Evolutionary conservation across 1,140 invertebrate species (phyloP), one percentile per base, ranked within the genome.

Genomic region (Pseudoatta argentina): DNA sequence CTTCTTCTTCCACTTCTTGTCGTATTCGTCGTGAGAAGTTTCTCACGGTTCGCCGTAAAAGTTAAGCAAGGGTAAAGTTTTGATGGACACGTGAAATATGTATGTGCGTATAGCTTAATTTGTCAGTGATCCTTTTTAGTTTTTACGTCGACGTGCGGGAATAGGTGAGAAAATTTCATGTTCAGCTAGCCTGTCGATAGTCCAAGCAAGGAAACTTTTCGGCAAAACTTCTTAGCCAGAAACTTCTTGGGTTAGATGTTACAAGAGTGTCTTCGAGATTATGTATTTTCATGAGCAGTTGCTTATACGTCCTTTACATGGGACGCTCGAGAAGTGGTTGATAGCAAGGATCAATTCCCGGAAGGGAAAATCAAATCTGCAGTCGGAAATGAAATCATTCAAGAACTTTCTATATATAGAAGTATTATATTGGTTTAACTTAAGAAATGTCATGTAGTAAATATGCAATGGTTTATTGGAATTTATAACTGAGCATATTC

Each of bases 201-300:
- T 51, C 0, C 14, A 0, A 24, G 18, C 18, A 0, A 34, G 12
- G 14, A 24, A 83, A 75, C 55, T 83, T 83, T 69, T 21, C 55
- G 39, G 55, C 39, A 7, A 48, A 75, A 83, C 69, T 83, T 83
- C 57, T 73, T 34, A 63, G 39, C 14, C 7, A 18, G 55, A 34
- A 83, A 83, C 69, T 75, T 83, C 34, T 21, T 21, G 55, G 34
- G 27, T 83, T 61, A 53, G 79, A 83, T 34, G 79, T 75, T 51
- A 34, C 69, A 39, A 61, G 55, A 83, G 44, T 73, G 55, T 83
- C 79, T 44, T 75, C 27, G n/a, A 27, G 55, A 83, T 83, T 83
- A 83, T 83, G 79, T 69, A 83, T 83, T 83, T 83, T 83, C 55
- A 83, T 75, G 79, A 83, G 79, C 69, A 75, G 34, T 72, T 48